A percentile compares a stretch with the other conserved stretches of the same genome.
These are phyloP conservation scores for Plestiodon gilberti DNA, from an alignment of 2,113 vertebrate species.

Conservation along the genomic window DNA sequence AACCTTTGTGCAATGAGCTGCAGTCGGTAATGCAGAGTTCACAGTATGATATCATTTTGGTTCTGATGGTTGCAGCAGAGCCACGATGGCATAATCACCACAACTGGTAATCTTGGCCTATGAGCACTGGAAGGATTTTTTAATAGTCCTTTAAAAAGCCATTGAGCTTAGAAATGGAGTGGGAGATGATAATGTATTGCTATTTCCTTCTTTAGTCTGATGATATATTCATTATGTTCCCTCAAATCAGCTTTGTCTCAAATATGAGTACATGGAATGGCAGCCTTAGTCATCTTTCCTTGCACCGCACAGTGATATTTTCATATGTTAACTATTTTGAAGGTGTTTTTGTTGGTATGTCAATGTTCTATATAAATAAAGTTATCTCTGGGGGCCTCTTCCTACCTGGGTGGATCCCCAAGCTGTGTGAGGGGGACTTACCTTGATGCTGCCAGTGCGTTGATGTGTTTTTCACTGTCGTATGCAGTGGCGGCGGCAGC, in stretches of 20 bases:
- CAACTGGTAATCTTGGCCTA: no score
- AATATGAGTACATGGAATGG: no score
- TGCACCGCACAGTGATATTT: no score
- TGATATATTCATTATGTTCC: background rate
- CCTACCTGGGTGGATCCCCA: no score
- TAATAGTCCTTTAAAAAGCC: background rate
- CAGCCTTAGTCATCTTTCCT: background rate
- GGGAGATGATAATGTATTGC: background rate
- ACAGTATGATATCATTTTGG: background rate
- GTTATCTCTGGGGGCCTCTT: no score
- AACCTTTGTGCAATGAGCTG: background rate
- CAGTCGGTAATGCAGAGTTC: background rate
- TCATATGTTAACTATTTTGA: no score
- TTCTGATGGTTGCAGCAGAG: background rate
- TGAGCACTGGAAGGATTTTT: background rate
- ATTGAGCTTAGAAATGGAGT: background rate
- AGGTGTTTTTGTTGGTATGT: no score
- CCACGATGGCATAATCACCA: background rate
- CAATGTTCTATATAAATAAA: no score
- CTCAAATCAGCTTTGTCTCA: background rate
- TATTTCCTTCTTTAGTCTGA: background rate
- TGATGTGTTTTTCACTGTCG: no score
- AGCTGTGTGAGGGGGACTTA: no score
- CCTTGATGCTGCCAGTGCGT: no score
- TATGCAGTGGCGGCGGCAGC: no score